Evolutionary conservation across 1,140 invertebrate genomes (phyloP).

Genomic region (Ylistrum balloti): DNA sequence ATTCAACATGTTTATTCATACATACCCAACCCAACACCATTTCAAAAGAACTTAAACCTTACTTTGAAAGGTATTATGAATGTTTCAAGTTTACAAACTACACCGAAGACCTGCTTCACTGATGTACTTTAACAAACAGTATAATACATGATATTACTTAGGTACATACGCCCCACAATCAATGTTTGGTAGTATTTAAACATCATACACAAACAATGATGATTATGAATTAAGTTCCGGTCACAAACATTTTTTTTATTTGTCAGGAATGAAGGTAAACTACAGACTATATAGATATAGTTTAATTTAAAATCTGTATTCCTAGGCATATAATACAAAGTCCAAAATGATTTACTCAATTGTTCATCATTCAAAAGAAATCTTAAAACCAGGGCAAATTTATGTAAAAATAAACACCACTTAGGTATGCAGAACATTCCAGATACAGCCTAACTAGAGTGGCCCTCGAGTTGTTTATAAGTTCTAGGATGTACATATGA

Average conservation of each 20-base stretch:
- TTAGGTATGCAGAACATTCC: background rate
- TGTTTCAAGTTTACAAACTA: constrained; percentile 14
- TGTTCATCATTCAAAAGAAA: background rate
- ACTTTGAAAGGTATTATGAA: constrained; percentile 1
- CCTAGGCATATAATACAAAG: too few species aligned
- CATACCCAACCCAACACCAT: background rate
- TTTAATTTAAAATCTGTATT: too few species aligned
- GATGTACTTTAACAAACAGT: background rate
- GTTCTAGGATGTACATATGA: background rate
- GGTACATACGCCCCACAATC: too few species aligned
- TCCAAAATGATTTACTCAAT: background rate
- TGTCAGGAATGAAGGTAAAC: background rate
- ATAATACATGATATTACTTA: too few species aligned
- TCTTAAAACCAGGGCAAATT: background rate
- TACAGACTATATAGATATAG: too few species aligned
- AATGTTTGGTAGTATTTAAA: background rate
- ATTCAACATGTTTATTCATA: constrained; percentile 36
- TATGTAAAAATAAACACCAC: background rate
- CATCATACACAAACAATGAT: background rate
- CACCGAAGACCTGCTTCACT: background rate
- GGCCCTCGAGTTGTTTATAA: background rate
- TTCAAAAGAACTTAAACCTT: constrained; percentile 26
- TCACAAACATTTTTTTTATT: background rate
- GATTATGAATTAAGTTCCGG: background rate
- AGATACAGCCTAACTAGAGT: background rate